Base-by-base conservation (phyloP, 1,140 invertebrate genomes). In the Latrodectus geometricus region DNA sequence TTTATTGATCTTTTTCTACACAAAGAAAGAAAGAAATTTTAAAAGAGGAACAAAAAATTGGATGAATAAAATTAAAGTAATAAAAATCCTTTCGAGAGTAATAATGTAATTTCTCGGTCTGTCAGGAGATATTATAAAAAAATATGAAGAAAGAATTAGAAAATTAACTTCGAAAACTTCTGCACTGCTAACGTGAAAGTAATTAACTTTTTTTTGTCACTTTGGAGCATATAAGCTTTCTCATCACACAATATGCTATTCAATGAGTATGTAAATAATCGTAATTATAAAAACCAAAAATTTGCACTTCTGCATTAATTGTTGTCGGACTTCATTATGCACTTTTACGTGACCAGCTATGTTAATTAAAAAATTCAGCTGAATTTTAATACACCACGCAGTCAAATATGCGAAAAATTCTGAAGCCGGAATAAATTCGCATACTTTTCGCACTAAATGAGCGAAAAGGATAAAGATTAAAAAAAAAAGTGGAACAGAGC, bases 231-330 rank as follows among this genome's bases (percentile, higher is more conserved):
- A 81, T 81, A 49, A 35, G 17, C 14, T 21, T n/a, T 11, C 50
- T 72, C 35, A 70, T 20, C 49, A 49, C 70, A 81, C 78, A 15
- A n/a, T 65, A 35, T 70, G 70, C 78, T 35, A 35, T 35, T 81
- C 78, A 81, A 69, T 48, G 78, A 49, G n/a, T 81, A 81, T 81
- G 78, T 81, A 72, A 70, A 81, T 81, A 81, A 81, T 81, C 68
- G 78, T 23, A n/a, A 23, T 48, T 48, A 70, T 70, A 81, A 81
- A 81, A 81, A 81, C 20, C 20, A 20, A 70, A 76, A 70, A 35
- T 72, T 70, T 15, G 20, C 68, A 72, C 68, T 72, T 11, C 54
- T 35, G 48, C 69, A 54, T 81, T 81, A 81, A 81, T 81, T 81
- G 69, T 49, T 72, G 78, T 81, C 78, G 49, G 78, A 72, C 69